Conservation (phyloP, 92 coral and sea anemone genomes). For the Plumapathes pennacea region DNA sequence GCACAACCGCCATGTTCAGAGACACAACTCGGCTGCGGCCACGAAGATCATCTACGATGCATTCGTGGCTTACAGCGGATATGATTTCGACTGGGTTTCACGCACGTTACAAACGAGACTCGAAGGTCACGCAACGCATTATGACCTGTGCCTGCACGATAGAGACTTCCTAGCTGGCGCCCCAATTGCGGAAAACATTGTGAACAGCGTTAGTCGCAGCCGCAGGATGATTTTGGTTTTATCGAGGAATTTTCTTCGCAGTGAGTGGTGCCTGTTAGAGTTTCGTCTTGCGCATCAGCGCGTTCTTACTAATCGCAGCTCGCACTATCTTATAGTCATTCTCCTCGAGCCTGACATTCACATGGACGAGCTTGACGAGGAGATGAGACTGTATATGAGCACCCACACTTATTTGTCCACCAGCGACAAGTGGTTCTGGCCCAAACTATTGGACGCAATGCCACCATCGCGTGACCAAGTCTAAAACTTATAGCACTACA, state of each 20-base stretch:
- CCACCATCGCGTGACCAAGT: too few relatives aligned
- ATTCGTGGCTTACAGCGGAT: constrained; percentile 75
- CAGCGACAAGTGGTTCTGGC: constrained; percentile 80
- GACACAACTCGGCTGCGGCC: too few relatives aligned
- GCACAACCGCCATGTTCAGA: too few relatives aligned
- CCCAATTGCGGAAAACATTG: constrained; percentile 60
- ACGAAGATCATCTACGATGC: constrained; percentile 71
- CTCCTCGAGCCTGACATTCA: constrained; percentile 64
- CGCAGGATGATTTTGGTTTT: constrained; percentile 76
- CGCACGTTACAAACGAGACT: constrained; percentile 44
- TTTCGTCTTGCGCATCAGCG: constrained; percentile 83
- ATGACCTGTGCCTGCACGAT: constrained; percentile 68
- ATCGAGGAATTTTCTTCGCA: constrained; percentile 60
- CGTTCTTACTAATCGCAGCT: constrained; percentile 54
- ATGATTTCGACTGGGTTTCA: constrained; percentile 60
- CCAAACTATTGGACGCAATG: constrained; percentile 68
- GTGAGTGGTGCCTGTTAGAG: constrained; percentile 88
- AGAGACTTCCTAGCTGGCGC: constrained; percentile 81
- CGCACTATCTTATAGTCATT: constrained; percentile 65
- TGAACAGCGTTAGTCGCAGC: constrained; percentile 65
- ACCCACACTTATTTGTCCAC: constrained; percentile 69
- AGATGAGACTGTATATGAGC: constrained; percentile 65
- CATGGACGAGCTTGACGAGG: constrained; percentile 59
- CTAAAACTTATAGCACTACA: too few relatives aligned
- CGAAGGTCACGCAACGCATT: constrained; percentile 63